phyloP scores from a whole-genome alignment of 1,140 invertebrate species.

The Megathymus violae region DNA sequence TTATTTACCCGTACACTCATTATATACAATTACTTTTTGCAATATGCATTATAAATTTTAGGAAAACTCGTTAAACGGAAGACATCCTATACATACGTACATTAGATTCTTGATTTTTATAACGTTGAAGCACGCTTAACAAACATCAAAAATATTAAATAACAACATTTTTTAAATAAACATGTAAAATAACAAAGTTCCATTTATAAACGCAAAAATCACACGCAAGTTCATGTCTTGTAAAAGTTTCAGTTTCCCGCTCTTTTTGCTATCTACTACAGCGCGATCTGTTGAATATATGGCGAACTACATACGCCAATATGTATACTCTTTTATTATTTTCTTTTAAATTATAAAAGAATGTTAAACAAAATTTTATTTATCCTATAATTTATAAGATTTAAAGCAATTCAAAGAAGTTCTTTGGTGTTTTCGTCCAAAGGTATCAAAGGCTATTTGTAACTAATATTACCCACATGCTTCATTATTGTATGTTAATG shows the following conservation, averaged over 20 bases:
- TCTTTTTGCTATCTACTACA: conserved; percentile 12
- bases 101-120: too few relatives aligned
- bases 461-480: conserved; percentile 54
- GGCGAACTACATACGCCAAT: conserved; percentile 12
- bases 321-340: conserved; percentile 20
- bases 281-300: conserved; percentile 21
- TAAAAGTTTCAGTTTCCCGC: conserved; percentile 21
- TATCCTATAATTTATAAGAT: conserved; percentile 1
- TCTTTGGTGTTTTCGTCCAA: background rate
- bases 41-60: too few relatives aligned
- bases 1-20: too few relatives aligned
- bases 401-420: conserved; percentile 14
- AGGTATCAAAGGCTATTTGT: conserved; percentile 8
- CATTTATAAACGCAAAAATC: background rate
- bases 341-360: background rate
- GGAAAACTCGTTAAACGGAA: too few relatives aligned
- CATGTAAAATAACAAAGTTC: background rate
- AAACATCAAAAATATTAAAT: too few relatives aligned
- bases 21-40: too few relatives aligned
- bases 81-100: too few relatives aligned
- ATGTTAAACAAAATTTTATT: background rate
- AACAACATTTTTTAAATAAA: background rate
- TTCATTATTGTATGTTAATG: conserved; percentile 65
- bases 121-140: too few relatives aligned
- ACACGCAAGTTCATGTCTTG: background rate